A percentile compares a stretch with the other conserved stretches of the same genome.
phyloP scores from a whole-genome alignment of 2,797 vertebrate genomes.

The Onychomys arenicola region DNA sequence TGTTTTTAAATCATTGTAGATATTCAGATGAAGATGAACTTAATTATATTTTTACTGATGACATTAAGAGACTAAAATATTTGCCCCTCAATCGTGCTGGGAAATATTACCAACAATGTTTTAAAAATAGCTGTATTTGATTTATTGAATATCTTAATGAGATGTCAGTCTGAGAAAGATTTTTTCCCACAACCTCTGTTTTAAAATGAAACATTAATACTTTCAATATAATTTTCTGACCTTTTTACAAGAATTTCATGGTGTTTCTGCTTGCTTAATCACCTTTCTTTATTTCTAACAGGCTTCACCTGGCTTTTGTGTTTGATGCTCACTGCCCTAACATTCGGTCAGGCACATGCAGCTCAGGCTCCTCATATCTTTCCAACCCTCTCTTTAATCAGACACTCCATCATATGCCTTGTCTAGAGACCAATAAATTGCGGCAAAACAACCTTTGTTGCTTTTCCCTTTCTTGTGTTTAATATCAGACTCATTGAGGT shows the following conservation, averaged over 20 bases:
- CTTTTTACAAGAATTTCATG: neutral
- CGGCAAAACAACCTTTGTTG: neutral
- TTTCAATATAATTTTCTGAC: no score
- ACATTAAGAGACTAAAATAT: neutral
- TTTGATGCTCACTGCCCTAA: neutral
- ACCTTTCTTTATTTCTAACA: neutral
- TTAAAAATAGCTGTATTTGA: neutral
- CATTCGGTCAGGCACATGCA: neutral
- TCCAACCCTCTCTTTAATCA: neutral
- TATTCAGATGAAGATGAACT: neutral
- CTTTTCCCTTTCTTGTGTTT: neutral
- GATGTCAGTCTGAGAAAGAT: neutral
- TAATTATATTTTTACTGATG: neutral
- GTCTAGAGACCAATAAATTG: neutral
- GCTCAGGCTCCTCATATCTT: neutral
- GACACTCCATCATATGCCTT: neutral
- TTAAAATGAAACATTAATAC: neutral
- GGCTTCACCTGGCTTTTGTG: neutral
- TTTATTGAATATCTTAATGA: neutral
- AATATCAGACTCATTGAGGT: neutral
- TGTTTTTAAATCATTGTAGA: constrained; percentile 19
- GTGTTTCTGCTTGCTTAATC: neutral
- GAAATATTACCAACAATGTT: neutral
- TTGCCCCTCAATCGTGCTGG: neutral
- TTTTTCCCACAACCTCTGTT: neutral